These are phyloP conservation scores for Invenusta paracnida DNA, from an alignment of 2,888 invertebrate genomes.

Conservation along the genomic window DNA sequence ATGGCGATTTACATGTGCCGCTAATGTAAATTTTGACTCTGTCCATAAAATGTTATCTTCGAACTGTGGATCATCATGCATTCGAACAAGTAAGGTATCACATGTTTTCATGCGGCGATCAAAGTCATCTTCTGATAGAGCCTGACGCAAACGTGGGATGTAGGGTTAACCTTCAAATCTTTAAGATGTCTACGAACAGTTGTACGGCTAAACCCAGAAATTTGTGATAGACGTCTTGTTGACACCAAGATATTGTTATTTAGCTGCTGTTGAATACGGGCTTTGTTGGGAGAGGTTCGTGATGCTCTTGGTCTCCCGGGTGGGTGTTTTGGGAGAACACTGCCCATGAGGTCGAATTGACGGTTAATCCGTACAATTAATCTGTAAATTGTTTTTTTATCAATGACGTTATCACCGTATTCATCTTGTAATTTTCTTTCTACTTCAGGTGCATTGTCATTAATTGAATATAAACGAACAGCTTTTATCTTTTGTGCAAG, in stretches of 20 bases:
- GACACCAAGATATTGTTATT: neutral
- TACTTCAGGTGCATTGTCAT: neutral
- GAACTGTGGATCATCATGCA: neutral
- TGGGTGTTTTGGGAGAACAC: neutral
- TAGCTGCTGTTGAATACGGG: neutral
- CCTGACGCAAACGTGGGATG: neutral
- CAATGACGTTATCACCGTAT: neutral
- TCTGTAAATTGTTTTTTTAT: neutral
- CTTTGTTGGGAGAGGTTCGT: neutral
- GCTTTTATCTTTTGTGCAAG: neutral
- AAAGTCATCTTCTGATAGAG: neutral
- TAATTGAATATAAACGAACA: neutral
- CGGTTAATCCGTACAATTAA: neutral
- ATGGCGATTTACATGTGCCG: neutral
- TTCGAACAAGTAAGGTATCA: neutral
- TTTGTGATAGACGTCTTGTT: neutral
- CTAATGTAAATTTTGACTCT: constrained; percentile 2
- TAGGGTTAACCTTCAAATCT: constrained; percentile 1
- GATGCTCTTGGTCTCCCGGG: neutral
- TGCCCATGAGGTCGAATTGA: neutral
- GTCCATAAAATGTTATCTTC: neutral
- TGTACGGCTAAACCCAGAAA: neutral
- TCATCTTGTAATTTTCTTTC: neutral
- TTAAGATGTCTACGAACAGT: neutral
- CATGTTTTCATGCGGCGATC: neutral